Evolutionary conservation across 2,113 vertebrate genomes (phyloP).

Genomic region (Hippoglossus stenolepis): DNA sequence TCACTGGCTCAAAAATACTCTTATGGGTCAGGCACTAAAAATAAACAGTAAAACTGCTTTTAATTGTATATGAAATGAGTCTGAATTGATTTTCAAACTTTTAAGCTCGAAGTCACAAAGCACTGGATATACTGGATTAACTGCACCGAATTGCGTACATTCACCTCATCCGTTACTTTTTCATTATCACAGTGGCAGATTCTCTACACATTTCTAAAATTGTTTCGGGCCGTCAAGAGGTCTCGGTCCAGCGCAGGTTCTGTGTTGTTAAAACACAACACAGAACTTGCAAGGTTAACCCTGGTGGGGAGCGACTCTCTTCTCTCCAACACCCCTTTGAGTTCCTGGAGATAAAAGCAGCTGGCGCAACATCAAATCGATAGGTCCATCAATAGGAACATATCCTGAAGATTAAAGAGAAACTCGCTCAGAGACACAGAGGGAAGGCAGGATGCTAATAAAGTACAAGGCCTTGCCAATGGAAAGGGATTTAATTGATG

Average conservation of each 20-base stretch:
- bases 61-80: no score
- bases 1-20: no score
- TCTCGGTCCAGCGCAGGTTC: slow-evolving; percentile 6
- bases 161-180: not conserved
- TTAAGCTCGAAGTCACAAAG: not conserved
- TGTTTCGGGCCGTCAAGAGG: not conserved
- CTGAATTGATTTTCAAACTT: not conserved
- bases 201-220: not conserved
- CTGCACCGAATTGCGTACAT: not conserved
- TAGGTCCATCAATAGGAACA: slow-evolving; percentile 83
- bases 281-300: slow-evolving; percentile 20
- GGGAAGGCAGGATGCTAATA: slow-evolving; percentile 68
- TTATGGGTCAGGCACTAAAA: no score
- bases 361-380: slow-evolving; percentile 83
- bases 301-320: slow-evolving; percentile 42
- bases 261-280: not conserved
- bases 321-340: slow-evolving; percentile 66
- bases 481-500: slow-evolving; percentile 79
- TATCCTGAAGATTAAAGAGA: slow-evolving; percentile 85
- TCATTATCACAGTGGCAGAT: not conserved
- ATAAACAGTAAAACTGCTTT: no score
- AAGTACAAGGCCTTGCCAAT: slow-evolving; percentile 56
- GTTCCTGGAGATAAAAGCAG: slow-evolving; percentile 82
- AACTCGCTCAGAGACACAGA: slow-evolving; percentile 50
- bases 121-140: not conserved